These are phyloP conservation scores for Eristalis pertinax DNA, from an alignment of 2,888 invertebrate genomes.

Conservation along the genomic window DNA sequence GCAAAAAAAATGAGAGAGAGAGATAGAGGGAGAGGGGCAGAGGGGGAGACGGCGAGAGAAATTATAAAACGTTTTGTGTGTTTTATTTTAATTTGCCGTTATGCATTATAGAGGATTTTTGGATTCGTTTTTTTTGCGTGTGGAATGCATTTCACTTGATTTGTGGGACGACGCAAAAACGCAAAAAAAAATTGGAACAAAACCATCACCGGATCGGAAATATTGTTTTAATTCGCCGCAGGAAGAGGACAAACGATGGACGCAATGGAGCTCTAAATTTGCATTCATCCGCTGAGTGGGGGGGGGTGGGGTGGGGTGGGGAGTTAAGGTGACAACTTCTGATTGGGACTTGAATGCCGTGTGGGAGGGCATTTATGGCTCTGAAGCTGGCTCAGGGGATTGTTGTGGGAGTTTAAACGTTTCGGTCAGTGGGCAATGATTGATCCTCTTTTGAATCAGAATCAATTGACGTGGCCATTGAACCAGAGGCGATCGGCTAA, in stretches of 20 bases:
- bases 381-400: too few species aligned
- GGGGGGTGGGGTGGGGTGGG: too few species aligned
- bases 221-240: constrained; percentile 63
- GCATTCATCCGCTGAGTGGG: constrained; percentile 2
- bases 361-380: too few species aligned
- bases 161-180: constrained; percentile 20
- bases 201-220: constrained; percentile 60
- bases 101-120: constrained; percentile 44
- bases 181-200: constrained; percentile 52
- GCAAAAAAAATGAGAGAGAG: background rate
- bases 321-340: too few species aligned
- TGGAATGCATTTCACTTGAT: constrained; percentile 31
- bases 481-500: too few species aligned
- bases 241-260: constrained; percentile 33
- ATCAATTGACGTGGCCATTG: too few species aligned
- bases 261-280: constrained; percentile 45
- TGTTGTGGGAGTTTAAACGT: too few species aligned
- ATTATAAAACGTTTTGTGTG: constrained; percentile 53
- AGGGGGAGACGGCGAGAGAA: background rate
- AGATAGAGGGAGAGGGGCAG: too few species aligned
- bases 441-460: too few species aligned
- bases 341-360: too few species aligned
- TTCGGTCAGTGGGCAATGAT: too few species aligned
- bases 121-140: constrained; percentile 28
- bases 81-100: constrained; percentile 53